Base-by-base conservation (phyloP, 2,797 vertebrate genomes). In the Balearica regulorum region DNA sequence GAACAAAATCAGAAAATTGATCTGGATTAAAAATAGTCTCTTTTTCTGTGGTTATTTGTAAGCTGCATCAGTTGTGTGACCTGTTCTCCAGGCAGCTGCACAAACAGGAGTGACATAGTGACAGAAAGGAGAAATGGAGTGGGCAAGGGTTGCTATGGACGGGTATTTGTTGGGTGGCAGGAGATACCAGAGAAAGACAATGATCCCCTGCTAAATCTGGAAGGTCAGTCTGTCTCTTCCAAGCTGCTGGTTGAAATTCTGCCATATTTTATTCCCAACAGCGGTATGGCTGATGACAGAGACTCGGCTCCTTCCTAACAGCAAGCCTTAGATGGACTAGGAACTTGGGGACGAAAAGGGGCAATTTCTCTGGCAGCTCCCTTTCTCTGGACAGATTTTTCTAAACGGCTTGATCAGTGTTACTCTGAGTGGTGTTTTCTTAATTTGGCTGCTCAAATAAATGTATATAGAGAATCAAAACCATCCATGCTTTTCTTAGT, bases 1-100 rank as follows among this genome's bases (percentile, higher is more conserved):
- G 29, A 91, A 82, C 21, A 88, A 81, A 62, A 94, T 65, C 65
- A 93, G 94, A 75, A 88, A 88, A 91, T 68, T 88, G 48, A 78
- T 93, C 77, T 81, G 53, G n/a, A 83, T 90, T 95, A 65, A 90
- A 96, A 91, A 71, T 65, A 81, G 69, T 39, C 13, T 82, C 5
- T 75, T 91, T 86, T 83, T 58, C 41, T 64, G 16, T 22, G 35
- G 57, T 72, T 91, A 68, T 75, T 76, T 85, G 68, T 84, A 54
- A 95, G 13, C 31, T 76, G 35, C 46, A 61, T 81, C 44, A 43
- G 54, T 39, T 51, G 43, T 14, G 49, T 78, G 49, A 71, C 66
- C 46, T 76, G 66, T 73, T 87, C 58, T 65, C 70, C 46, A 62
- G 43, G 66, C 93, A 94, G 46, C 81, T 84, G 70, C 62, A 66